phyloP scores from a whole-genome alignment of 2,113 vertebrate genomes.

The Brienomyrus longianalis region DNA sequence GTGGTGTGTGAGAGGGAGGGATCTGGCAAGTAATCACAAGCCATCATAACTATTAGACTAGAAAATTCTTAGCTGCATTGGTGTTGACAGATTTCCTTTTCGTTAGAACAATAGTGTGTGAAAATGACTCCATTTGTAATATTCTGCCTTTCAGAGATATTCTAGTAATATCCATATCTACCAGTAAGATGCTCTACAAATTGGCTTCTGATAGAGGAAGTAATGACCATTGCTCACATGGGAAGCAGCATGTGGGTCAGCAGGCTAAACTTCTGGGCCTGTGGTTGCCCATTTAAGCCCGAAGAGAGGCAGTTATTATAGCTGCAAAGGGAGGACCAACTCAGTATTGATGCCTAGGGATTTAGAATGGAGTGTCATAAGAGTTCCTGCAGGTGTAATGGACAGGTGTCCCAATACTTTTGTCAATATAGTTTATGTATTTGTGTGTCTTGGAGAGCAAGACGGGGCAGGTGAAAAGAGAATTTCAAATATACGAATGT shows the following conservation, averaged over 20 bases:
- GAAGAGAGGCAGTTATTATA: background rate
- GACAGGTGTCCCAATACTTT: background rate
- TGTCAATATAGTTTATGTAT: background rate
- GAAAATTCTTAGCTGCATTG: background rate
- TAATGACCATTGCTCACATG: background rate
- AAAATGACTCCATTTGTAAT: background rate
- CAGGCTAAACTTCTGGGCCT: background rate
- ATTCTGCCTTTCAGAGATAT: background rate
- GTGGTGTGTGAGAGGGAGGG: background rate
- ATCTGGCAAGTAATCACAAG: background rate
- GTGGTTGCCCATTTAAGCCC: background rate
- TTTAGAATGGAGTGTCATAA: background rate
- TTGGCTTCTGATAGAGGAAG: background rate
- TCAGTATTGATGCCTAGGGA: background rate
- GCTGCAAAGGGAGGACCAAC: background rate
- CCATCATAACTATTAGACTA: background rate
- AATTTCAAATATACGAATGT: background rate
- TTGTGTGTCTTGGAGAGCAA: background rate
- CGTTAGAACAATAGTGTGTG: background rate
- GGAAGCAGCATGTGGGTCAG: background rate
- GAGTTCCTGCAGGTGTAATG: background rate
- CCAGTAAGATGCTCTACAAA: background rate
- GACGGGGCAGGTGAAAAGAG: background rate
- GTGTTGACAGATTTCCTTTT: background rate
- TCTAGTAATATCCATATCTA: background rate